phyloP scores from a whole-genome alignment of 2,888 invertebrate genomes.

The Apeira syringaria region DNA sequence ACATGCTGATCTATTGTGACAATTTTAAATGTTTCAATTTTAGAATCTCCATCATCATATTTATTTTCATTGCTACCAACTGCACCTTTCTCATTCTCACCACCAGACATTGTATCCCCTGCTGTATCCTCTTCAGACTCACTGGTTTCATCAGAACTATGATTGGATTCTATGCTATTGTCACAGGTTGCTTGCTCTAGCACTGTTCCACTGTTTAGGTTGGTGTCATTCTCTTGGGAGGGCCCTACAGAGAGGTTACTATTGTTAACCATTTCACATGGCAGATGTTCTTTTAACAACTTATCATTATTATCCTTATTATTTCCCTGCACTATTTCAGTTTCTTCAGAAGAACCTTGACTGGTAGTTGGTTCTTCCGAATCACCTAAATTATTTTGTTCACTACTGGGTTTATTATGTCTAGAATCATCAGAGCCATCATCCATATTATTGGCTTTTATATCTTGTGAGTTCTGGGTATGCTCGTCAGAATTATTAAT shows the following conservation, averaged over 20 bases:
- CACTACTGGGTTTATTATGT: no score
- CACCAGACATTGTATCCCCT: constrained; percentile 1
- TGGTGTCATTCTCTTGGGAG: background rate
- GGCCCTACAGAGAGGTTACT: background rate
- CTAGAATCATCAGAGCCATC: no score
- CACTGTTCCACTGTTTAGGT: background rate
- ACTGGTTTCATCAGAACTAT: background rate
- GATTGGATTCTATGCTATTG: background rate
- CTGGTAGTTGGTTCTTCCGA: no score
- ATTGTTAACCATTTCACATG: background rate
- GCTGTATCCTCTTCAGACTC: constrained; percentile 1
- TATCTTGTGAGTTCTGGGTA: no score
- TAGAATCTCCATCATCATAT: background rate
- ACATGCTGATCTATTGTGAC: constrained; percentile 4
- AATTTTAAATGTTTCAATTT: constrained; percentile 6
- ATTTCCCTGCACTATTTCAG: no score
- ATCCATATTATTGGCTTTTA: no score
- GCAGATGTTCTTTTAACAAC: background rate
- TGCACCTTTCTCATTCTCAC: background rate
- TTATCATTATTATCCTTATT: background rate
- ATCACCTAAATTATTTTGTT: no score
- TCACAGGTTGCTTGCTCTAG: background rate
- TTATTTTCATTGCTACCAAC: background rate
- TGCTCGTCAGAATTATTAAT: background rate
- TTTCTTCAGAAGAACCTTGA: background rate